Evolutionary conservation across 1,140 invertebrate genomes (phyloP), one percentile per base, ranked within the genome.

Genomic region (Drosophila bipectinata): DNA sequence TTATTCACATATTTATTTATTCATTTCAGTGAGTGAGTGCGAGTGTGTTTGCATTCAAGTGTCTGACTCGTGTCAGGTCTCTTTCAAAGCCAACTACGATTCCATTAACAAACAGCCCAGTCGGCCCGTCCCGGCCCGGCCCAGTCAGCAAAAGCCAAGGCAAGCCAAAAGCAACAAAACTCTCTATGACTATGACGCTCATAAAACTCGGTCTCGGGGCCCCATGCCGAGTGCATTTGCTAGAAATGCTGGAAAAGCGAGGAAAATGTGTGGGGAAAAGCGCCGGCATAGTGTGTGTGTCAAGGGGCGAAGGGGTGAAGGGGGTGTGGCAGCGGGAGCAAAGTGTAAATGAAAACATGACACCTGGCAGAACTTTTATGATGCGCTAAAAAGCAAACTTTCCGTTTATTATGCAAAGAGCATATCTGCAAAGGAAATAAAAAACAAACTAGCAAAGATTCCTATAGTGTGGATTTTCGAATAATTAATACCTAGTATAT

Each of bases 291-390:
- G 41, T 44, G 14, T 44, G 41, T 44, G 41, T 15, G n/a, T 44
- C 14, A 28, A 6, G 14, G 41, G 9, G 34, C 3, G 34, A 3
- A 12, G 10, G 10, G 32, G 32, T 3, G 3, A 4, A 12, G 10
- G 34, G 10, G 34, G 34, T 3, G 34, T 12, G 34, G 12, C 32
- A 4, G 34, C 10, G 34, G n/a, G 59, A 58, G 76, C 58, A 77
- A 75, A 82, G 79, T 87, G 83, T 87, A 88, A 87, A 87, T 87
- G 83, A 87, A 87, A 88, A 88, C 83, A 87, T 87, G 83, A 88
- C 82, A 87, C 82, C 82, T 87, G 79, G 61, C 66, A 60, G 41
- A 85, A 85, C 78, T 85, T 85, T 85, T 88, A 71, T 67, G 66
- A 82, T 82, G 71, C 60, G 74, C 73, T 87, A 77, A 81, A 87